Evolutionary conservation across 2,113 vertebrate species (phyloP).

Genomic region (Mastomys coucha): DNA sequence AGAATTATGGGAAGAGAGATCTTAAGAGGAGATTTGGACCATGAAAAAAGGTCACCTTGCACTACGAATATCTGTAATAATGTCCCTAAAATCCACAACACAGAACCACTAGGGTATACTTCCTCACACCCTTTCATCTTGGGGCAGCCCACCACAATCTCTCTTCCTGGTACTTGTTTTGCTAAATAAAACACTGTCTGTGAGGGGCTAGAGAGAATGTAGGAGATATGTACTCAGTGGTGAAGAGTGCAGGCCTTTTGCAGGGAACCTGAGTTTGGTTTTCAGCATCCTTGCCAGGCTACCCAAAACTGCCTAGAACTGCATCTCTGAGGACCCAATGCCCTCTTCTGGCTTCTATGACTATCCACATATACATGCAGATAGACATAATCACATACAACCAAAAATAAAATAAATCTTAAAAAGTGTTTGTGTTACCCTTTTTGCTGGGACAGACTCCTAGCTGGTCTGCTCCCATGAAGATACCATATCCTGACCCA

Average conservation of each 20-base stretch:
- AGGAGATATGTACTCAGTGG: too few relatives aligned
- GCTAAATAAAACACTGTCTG: not conserved
- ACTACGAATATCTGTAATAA: not conserved
- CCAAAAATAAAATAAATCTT: not conserved
- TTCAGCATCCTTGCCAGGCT: not conserved
- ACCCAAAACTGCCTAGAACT: not conserved
- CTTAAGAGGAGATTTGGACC: not conserved
- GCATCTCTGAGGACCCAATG: too few relatives aligned
- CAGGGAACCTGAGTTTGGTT: not conserved
- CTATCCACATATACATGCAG: not conserved
- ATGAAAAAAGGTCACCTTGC: not conserved
- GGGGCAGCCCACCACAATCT: not conserved
- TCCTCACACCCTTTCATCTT: not conserved
- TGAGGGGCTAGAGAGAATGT: not conserved
- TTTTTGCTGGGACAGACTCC: too few relatives aligned
- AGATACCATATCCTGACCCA: too few relatives aligned
- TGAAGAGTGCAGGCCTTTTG: too few relatives aligned
- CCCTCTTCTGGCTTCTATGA: not conserved
- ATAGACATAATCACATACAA: not conserved
- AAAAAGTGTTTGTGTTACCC: not conserved
- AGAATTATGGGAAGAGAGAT: not conserved
- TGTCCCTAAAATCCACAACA: not conserved
- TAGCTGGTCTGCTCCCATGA: too few relatives aligned
- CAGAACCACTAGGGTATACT: not conserved
- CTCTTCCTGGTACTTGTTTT: not conserved